Evolutionary conservation across 2,797 vertebrate genomes (phyloP), one percentile per base, ranked within the genome.

Genomic region (Argentina silus): DNA sequence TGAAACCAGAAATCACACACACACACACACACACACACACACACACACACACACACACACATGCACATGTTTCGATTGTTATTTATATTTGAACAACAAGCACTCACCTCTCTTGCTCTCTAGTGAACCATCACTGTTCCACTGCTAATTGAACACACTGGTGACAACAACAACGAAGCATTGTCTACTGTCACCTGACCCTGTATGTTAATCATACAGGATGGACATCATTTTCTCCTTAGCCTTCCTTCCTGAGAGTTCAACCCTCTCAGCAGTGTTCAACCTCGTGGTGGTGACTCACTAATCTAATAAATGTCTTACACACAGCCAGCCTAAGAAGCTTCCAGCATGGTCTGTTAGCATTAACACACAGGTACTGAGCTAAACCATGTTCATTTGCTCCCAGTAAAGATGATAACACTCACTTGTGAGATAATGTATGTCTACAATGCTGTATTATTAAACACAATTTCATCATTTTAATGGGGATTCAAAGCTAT

Each of bases 271-370:
- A 72, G 68, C 27, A 1, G 27, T 36, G 27, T 36, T 1, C 4
- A 36, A 4, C 27, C 27, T 36, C 2, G 27, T 36, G 82, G 66
- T 82, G 73, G 70, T 76, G 67, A 83, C 73, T 77, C 48, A 0
- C 75, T 90, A 84, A 92, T 90, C 86, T 84, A 72, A 77, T 86
- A 75, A 87, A 90, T 89, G 87, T 62, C 61, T 71, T 87, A 78
- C 81, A 73, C 84, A 80, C 69, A 69, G 19, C 51, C 73, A 75
- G 72, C 76, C 70, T 89, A 87, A 90, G 83, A 81, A 74, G 83
- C 88, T 83, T 84, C 70, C 76, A 75, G 53, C 19, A 10, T 57
- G 43, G 45, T 72, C 79, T 74, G 66, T 77, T 68, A 73, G n/a
- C n/a, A 80, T 75, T 70, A 78, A 51, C 50, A 51, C 50, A 51